Conservation (phyloP, 1,140 invertebrate genomes). For the Drosophila mojavensis region DNA sequence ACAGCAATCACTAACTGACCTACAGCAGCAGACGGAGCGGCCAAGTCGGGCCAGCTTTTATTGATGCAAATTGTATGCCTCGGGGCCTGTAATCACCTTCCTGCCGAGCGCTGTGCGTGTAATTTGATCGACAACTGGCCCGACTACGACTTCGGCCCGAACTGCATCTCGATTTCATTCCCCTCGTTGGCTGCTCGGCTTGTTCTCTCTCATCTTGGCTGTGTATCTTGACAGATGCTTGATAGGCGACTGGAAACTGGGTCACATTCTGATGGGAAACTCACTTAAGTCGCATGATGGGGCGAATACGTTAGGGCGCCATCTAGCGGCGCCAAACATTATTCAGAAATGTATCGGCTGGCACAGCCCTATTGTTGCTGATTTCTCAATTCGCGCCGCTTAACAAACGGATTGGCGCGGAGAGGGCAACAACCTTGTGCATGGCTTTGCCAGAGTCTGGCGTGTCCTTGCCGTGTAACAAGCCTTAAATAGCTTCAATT, state of each 20-base stretch:
- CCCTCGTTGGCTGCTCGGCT: background rate
- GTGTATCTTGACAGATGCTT: slow-evolving; percentile 13
- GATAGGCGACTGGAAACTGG: slow-evolving; percentile 72
- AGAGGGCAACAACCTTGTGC: slow-evolving; percentile 42
- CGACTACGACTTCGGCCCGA: slow-evolving; percentile 12
- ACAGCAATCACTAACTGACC: slow-evolving; percentile 66
- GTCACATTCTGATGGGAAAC: slow-evolving; percentile 60
- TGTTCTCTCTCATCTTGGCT: slow-evolving; percentile 9
- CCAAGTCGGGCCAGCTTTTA: slow-evolving; percentile 52
- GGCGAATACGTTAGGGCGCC: slow-evolving; percentile 58
- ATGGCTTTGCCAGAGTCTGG: slow-evolving; percentile 42
- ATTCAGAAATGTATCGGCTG: slow-evolving; percentile 27
- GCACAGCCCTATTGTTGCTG: background rate
- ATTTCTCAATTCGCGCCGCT: slow-evolving; percentile 17
- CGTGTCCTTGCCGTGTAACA: slow-evolving; percentile 72
- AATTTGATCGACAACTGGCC: slow-evolving; percentile 78
- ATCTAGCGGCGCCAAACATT: slow-evolving; percentile 46
- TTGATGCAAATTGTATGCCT: slow-evolving; percentile 80
- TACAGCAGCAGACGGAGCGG: slow-evolving; percentile 61
- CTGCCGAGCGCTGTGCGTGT: slow-evolving; percentile 66
- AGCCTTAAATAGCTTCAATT: slow-evolving; percentile 79
- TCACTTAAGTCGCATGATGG: slow-evolving; percentile 74
- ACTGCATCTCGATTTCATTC: slow-evolving; percentile 16
- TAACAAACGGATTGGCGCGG: slow-evolving; percentile 53
- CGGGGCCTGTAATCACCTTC: slow-evolving; percentile 71